Conservation (phyloP, 2,888 invertebrate genomes). For the Thera obeliscata region DNA sequence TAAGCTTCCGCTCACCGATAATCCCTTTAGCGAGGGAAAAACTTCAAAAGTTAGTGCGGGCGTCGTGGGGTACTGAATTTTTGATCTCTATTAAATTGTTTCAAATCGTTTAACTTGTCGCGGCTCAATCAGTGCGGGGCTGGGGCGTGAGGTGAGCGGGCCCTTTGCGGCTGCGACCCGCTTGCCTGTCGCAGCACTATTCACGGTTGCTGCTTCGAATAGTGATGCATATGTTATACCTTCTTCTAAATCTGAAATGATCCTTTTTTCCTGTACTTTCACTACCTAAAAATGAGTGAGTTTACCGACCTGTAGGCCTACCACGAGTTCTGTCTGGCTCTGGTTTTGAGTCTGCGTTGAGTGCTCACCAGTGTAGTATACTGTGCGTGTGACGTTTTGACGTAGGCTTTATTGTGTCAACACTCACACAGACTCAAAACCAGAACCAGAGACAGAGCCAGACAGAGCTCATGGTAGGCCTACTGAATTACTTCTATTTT, state of each 20-base stretch:
- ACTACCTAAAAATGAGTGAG: too few relatives aligned
- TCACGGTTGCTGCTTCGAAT: conserved; percentile 69
- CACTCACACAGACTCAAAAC: too few relatives aligned
- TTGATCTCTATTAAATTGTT: conserved; percentile 85
- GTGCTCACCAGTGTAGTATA: too few relatives aligned
- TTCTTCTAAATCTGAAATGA: conserved; percentile 5
- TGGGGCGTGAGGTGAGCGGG: conserved; percentile 48
- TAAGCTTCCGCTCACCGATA: conserved; percentile 77
- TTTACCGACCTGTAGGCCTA: too few relatives aligned
- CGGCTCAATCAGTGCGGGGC: conserved; percentile 80
- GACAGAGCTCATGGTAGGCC: too few relatives aligned
- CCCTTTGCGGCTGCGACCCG: conserved; percentile 32
- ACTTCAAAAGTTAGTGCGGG: conserved; percentile 85
- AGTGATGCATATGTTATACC: conserved; percentile 52
- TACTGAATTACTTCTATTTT: too few relatives aligned
- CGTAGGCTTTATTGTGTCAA: too few relatives aligned
- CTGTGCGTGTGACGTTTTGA: too few relatives aligned
- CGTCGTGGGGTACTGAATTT: conserved; percentile 77
- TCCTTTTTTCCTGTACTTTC: too few relatives aligned
- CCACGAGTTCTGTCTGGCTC: too few relatives aligned
- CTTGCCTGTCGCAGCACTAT: conserved; percentile 49
- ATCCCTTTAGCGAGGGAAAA: conserved; percentile 84
- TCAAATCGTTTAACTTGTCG: conserved; percentile 85
- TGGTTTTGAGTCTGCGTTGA: too few relatives aligned
- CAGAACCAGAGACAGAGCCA: too few relatives aligned